These are phyloP conservation scores for Colinus virginianus DNA, from an alignment of 2,113 vertebrate genomes.

Conservation along the genomic window DNA sequence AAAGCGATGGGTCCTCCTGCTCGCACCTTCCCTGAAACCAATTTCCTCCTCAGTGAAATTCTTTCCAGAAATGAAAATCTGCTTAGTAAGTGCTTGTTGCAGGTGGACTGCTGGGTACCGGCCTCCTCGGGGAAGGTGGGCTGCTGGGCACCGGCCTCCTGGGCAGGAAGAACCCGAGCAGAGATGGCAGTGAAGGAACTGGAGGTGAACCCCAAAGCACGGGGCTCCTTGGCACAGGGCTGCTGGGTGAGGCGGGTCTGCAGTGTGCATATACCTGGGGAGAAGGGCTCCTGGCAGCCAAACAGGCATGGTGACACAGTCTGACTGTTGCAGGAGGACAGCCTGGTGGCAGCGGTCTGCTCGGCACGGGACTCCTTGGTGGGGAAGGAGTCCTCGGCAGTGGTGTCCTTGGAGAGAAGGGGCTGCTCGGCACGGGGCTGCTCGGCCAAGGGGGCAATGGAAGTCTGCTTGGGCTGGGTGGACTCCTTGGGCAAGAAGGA, in stretches of 20 bases:
- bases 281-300: neutral
- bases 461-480: neutral
- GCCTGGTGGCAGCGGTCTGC: neutral
- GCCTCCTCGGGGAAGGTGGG: neutral
- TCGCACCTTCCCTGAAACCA: rapidly evolving
- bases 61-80: neutral
- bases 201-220: neutral
- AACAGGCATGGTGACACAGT: neutral
- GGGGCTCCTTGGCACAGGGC: conserved; percentile 9
- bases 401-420: neutral
- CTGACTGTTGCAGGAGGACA: conserved; percentile 29
- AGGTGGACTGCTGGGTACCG: conserved; percentile 12
- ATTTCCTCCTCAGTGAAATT: neutral
- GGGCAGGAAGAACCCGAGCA: neutral
- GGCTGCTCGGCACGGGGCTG: conserved; percentile 21
- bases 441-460: conserved; percentile 52
- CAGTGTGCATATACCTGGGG: neutral
- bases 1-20: neutral
- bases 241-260: neutral
- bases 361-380: neutral
- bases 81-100: neutral
- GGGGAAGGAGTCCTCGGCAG: neutral
- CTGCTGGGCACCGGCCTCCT: neutral
- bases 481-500: neutral
- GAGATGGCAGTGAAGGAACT: neutral